A percentile compares a stretch with the other conserved stretches of the same genome.
Conservation (phyloP, 2,888 invertebrate species). For the Eupsilia transversa region DNA sequence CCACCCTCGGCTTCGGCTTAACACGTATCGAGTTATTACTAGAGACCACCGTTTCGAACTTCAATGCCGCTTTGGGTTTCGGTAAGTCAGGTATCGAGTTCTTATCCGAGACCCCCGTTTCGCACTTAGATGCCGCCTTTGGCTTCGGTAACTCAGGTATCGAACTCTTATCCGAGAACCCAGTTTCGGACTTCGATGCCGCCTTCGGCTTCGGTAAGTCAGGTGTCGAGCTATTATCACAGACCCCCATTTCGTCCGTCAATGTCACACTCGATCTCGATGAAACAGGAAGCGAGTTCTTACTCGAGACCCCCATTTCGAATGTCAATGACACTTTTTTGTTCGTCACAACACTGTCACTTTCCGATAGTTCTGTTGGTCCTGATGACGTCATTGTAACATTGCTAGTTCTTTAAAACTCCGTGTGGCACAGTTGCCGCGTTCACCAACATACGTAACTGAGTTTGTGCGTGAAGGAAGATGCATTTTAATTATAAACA, state of each 20-base stretch:
- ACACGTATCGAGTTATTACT: slow-evolving; percentile 18
- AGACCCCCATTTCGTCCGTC: slow-evolving; percentile 42
- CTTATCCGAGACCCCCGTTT: slow-evolving; percentile 16
- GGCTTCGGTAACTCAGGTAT: slow-evolving; percentile 11
- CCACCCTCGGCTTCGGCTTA: slow-evolving; percentile 13
- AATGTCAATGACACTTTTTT: slow-evolving; percentile 54
- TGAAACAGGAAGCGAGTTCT: slow-evolving; percentile 19
- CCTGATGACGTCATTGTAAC: slow-evolving; percentile 72
- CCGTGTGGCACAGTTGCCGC: slow-evolving; percentile 29
- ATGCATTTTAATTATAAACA: slow-evolving; percentile 62
- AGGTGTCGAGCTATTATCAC: slow-evolving; percentile 17
- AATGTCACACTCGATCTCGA: slow-evolving; percentile 5
- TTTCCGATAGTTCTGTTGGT: slow-evolving; percentile 64
- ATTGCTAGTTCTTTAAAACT: slow-evolving; percentile 52
- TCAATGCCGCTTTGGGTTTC: not conserved
- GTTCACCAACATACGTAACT: slow-evolving; percentile 42
- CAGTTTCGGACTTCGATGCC: not conserved
- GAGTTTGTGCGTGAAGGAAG: slow-evolving; percentile 36
- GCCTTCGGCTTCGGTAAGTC: slow-evolving; percentile 11
- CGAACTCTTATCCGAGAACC: slow-evolving; percentile 17
- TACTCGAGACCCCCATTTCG: slow-evolving; percentile 55
- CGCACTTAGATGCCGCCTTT: not conserved
- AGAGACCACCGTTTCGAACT: slow-evolving; percentile 9
- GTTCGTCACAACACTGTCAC: slow-evolving; percentile 70
- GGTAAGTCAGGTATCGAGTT: slow-evolving; percentile 17